A percentile compares a stretch with the other conserved stretches of the same genome.
These are phyloP conservation scores for Psittacula cyanocephala DNA, from an alignment of 2,113 vertebrate genomes.

Conservation along the genomic window DNA sequence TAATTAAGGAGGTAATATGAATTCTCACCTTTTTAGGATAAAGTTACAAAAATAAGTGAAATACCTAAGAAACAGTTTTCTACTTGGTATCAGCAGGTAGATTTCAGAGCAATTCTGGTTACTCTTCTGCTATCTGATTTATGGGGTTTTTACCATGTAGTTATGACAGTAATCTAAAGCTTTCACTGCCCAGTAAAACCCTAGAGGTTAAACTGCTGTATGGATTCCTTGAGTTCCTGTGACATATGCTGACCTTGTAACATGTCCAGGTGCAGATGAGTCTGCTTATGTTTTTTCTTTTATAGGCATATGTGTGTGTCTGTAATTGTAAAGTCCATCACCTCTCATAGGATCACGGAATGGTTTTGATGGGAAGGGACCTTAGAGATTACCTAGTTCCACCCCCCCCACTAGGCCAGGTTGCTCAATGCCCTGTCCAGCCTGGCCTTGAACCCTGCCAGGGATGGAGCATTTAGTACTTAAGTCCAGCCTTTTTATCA, in stretches of 20 bases:
- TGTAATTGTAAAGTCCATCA: constrained; percentile 21
- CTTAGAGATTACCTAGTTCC: neutral
- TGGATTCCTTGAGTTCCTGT: neutral
- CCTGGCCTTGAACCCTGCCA: neutral
- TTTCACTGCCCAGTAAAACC: neutral
- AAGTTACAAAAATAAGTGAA: neutral
- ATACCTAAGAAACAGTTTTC: neutral
- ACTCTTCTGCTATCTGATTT: neutral
- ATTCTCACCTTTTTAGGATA: neutral
- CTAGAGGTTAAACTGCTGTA: neutral
- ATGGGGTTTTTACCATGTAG: neutral
- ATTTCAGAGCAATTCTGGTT: neutral
- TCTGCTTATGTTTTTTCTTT: constrained; percentile 12
- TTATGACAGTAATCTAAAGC: neutral
- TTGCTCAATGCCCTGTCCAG: neutral
- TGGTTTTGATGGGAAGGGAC: neutral
- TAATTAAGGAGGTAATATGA: neutral
- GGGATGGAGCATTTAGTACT: neutral
- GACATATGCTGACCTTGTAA: constrained; percentile 17
- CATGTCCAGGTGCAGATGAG: neutral
- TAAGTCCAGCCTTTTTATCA: neutral
- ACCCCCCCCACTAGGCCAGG: neutral
- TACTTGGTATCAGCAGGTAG: neutral
- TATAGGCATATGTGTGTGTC: neutral
- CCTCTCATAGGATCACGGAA: neutral